These are phyloP conservation scores for Enhydra lutris DNA, from an alignment of 2,113 vertebrate genomes.

Conservation along the genomic window DNA sequence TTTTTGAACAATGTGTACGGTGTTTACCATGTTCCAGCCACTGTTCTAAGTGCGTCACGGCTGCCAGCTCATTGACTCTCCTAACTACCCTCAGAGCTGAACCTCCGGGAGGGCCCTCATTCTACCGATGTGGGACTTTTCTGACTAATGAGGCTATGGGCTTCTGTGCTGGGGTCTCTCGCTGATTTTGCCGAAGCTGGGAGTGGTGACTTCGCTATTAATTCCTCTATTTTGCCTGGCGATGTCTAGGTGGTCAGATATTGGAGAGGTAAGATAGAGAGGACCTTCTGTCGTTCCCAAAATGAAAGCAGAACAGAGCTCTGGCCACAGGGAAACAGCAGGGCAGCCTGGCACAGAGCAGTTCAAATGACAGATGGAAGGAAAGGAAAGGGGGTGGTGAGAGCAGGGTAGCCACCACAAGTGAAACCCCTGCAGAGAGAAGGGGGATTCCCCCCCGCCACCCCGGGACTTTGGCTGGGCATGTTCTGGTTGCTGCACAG, in stretches of 20 bases:
- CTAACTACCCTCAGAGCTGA: neutral
- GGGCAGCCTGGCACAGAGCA: neutral
- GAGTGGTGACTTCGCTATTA: neutral
- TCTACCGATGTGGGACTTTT: neutral
- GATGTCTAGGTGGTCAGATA: neutral
- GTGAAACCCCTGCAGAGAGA: neutral
- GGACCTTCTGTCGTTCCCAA: neutral
- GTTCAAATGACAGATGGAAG: neutral
- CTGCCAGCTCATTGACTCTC: neutral
- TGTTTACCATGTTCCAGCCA: neutral
- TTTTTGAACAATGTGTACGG: neutral
- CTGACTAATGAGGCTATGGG: neutral
- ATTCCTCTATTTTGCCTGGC: neutral
- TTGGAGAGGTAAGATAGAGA: neutral
- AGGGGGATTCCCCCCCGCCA: rapidly evolving
- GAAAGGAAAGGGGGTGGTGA: no score
- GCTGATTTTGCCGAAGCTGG: neutral
- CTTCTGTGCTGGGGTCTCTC: neutral
- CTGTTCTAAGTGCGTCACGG: neutral
- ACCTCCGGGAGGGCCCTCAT: rapidly evolving
- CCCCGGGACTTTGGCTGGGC: neutral
- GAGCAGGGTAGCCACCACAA: neutral
- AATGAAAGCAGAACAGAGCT: neutral
- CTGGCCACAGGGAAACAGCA: neutral
- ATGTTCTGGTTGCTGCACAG: neutral